Evolutionary conservation across 2,797 vertebrate genomes (phyloP).

Genomic region (Brachymystax lenok): DNA sequence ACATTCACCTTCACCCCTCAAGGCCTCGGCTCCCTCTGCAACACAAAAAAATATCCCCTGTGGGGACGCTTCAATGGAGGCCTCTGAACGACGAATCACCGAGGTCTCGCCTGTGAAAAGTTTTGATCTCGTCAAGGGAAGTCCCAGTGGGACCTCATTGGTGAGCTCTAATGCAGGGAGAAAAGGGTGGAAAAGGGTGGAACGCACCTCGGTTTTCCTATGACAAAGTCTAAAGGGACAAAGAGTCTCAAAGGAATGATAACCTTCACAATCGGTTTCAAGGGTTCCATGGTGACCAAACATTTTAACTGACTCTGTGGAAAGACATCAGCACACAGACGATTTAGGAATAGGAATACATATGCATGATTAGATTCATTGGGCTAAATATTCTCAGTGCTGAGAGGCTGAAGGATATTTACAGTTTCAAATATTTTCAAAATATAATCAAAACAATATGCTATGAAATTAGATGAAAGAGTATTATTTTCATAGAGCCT

Average conservation of each 20-base stretch:
- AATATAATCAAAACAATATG: slow-evolving; percentile 64
- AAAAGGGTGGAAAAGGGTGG: slow-evolving; percentile 72
- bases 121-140: slow-evolving; percentile 87
- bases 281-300: background rate
- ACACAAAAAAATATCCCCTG: slow-evolving; percentile 74
- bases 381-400: slow-evolving; percentile 17
- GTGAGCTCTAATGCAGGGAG: slow-evolving; percentile 68
- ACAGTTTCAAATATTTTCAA: slow-evolving; percentile 50
- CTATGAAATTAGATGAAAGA: slow-evolving; percentile 66
- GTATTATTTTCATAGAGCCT: slow-evolving; percentile 57
- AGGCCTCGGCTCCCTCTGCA: slow-evolving; percentile 52
- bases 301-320: slow-evolving; percentile 10
- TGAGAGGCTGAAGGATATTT: slow-evolving; percentile 23
- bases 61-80: slow-evolving; percentile 83
- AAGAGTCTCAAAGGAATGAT: slow-evolving; percentile 41
- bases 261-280: slow-evolving; percentile 15
- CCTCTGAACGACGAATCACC: slow-evolving; percentile 65
- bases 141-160: slow-evolving; percentile 77
- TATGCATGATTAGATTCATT: background rate
- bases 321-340: background rate
- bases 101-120: slow-evolving; percentile 59
- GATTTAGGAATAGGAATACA: background rate
- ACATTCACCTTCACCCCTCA: slow-evolving; percentile 75
- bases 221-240: slow-evolving; percentile 44
- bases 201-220: slow-evolving; percentile 61